A percentile compares a stretch with the other conserved stretches of the same genome.
Conservation (phyloP, 2,888 invertebrate species). For the Lysandra coridon region DNA sequence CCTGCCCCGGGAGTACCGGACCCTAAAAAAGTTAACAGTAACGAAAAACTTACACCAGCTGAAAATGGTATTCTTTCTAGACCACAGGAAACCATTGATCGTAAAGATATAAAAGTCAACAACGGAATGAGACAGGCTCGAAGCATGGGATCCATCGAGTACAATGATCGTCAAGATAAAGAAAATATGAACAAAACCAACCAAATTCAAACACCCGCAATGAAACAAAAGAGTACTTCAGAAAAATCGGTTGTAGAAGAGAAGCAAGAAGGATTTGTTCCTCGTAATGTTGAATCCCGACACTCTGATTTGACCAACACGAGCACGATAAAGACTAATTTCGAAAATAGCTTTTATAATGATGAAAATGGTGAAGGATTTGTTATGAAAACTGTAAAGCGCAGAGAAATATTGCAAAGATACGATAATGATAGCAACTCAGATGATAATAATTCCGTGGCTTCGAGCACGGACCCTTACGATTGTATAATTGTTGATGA, state of each 20-base stretch:
- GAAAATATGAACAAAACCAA: conserved; percentile 53
- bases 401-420: conserved; percentile 86
- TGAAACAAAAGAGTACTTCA: conserved; percentile 70
- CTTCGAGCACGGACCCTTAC: conserved; percentile 87
- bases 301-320: conserved; percentile 75
- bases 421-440: conserved; percentile 85
- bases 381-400: conserved; percentile 86
- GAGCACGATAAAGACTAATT: conserved; percentile 77
- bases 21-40: conserved; percentile 52
- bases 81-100: conserved; percentile 71
- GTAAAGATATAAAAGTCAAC: conserved; percentile 66
- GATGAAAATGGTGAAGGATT: conserved; percentile 84
- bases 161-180: conserved; percentile 63
- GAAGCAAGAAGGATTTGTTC: conserved; percentile 65
- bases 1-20: conserved; percentile 70
- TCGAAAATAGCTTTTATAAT: conserved; percentile 84
- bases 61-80: conserved; percentile 55
- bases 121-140: conserved; percentile 74
- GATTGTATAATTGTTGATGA: conserved; percentile 93
- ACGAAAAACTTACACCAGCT: conserved; percentile 53
- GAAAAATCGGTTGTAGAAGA: conserved; percentile 72
- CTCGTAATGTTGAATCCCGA: conserved; percentile 66
- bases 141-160: conserved; percentile 73
- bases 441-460: conserved; percentile 82
- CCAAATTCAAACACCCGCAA: conserved; percentile 60